phyloP scores from a whole-genome alignment of 1,140 invertebrate species.

The Drosophila baimaii region DNA sequence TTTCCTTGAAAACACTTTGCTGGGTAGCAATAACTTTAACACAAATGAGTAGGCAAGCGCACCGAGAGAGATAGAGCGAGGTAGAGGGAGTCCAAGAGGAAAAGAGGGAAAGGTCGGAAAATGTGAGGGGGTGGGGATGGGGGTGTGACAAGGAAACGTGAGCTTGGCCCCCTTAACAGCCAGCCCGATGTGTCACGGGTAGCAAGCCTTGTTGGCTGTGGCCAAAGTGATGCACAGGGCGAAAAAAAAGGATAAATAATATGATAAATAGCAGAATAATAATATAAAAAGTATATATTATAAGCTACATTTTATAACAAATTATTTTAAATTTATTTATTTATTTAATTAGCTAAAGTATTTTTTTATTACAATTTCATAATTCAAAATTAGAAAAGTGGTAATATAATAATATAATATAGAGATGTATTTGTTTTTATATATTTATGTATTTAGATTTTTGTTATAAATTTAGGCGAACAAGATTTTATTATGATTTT shows the following conservation, averaged over 20 bases:
- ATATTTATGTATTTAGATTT: too few species aligned
- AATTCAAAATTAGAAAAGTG: too few species aligned
- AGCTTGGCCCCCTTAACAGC: constrained; percentile 32
- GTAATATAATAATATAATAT: too few species aligned
- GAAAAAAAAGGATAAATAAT: not conserved
- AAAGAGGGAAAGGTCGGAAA: constrained; percentile 17
- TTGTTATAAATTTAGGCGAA: too few species aligned
- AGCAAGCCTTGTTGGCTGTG: constrained; percentile 34
- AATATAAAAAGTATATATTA: not conserved
- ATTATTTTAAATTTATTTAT: not conserved
- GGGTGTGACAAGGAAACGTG: constrained; percentile 57
- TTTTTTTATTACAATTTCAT: too few species aligned
- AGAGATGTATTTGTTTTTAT: too few species aligned
- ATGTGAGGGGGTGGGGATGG: too few species aligned
- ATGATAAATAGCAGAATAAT: not conserved
- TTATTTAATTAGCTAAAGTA: not conserved
- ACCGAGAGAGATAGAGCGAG: constrained; percentile 17
- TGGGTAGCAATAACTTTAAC: constrained; percentile 64
- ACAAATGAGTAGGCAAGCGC: constrained; percentile 64
- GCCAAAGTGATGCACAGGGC: constrained; percentile 20
- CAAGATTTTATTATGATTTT: too few species aligned
- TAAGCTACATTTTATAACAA: not conserved
- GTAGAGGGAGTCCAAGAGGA: not conserved
- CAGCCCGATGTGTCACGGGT: constrained; percentile 27
- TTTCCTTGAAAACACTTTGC: not conserved